These are phyloP conservation scores for Vireo griseus DNA, from an alignment of 2,797 vertebrate genomes.

Conservation along the genomic window DNA sequence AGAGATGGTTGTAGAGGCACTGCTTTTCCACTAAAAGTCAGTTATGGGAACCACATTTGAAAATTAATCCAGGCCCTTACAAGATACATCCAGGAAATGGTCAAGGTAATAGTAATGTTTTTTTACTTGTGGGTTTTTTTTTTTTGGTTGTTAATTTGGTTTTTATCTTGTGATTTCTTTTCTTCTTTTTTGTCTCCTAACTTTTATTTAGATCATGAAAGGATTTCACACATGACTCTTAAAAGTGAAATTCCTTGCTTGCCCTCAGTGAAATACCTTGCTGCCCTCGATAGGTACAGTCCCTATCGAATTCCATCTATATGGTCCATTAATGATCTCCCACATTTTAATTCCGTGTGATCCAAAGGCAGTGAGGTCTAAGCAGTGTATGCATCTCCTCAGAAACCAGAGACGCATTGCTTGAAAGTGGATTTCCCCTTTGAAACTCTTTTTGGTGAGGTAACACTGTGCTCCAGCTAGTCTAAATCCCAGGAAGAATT, in stretches of 20 bases:
- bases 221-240: neutral
- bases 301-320: neutral
- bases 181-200: neutral
- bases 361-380: neutral
- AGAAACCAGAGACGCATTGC: neutral
- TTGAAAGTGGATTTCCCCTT: neutral
- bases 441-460: neutral
- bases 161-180: neutral
- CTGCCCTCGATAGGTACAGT: neutral
- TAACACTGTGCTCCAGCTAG: neutral
- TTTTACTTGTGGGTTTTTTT: neutral
- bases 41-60: neutral
- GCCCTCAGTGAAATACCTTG: too few relatives aligned
- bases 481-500: neutral
- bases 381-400: neutral
- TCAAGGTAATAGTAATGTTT: neutral
- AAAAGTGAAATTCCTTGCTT: neutral
- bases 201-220: neutral
- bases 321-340: neutral
- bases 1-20: neutral
- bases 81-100: neutral
- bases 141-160: neutral
- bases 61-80: neutral
- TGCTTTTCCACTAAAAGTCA: neutral
- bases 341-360: neutral